Conservation (phyloP, 1,140 invertebrate genomes). For the Plutomurus gul region DNA sequence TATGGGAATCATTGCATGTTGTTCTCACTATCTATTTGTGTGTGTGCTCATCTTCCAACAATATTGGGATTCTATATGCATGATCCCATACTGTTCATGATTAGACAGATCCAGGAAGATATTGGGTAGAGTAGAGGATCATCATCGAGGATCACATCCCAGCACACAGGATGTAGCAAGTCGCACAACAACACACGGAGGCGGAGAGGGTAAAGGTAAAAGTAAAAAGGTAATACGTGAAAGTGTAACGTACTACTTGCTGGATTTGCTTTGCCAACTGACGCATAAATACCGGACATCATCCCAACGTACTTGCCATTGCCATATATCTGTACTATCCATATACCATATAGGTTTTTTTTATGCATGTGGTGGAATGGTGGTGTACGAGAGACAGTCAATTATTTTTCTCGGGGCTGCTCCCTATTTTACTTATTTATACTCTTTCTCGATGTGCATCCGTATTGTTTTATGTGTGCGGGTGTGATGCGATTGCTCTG, state of each 20-base stretch:
- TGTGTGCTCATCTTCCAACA: background rate
- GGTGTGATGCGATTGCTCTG: background rate
- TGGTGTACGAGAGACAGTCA: no score
- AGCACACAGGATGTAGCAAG: no score
- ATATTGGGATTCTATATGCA: no score
- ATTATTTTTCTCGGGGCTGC: no score
- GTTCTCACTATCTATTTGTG: no score
- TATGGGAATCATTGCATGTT: conserved; percentile 8
- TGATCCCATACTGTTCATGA: background rate
- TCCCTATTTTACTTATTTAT: no score
- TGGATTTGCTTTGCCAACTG: conserved; percentile 37
- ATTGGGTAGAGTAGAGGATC: no score
- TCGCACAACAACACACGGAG: background rate
- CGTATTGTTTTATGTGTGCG: background rate
- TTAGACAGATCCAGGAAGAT: no score
- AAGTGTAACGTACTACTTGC: background rate
- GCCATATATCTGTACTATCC: background rate
- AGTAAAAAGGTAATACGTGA: background rate
- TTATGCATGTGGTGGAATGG: no score
- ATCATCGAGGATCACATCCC: no score
- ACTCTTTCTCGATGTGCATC: background rate
- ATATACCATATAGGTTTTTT: no score
- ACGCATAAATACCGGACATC: conserved; percentile 48
- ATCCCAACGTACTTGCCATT: background rate
- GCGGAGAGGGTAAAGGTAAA: background rate